A percentile compares a stretch with the other conserved stretches of the same genome.
Conservation (phyloP, 2,888 invertebrate genomes). For the Drosophila merina region DNA sequence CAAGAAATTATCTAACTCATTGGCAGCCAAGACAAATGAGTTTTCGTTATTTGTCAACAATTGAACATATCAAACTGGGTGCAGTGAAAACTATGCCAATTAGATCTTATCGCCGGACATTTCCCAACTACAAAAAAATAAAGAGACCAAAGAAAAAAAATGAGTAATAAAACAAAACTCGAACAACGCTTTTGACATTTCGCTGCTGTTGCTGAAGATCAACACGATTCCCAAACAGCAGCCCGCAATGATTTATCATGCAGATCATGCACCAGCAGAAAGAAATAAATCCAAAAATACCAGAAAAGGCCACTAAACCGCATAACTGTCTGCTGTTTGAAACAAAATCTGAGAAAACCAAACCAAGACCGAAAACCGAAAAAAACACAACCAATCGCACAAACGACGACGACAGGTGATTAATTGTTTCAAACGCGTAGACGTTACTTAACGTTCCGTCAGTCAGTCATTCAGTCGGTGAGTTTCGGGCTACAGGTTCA, state of each 20-base stretch:
- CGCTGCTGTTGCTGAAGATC: constrained; percentile 52
- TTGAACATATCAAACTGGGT: constrained; percentile 34
- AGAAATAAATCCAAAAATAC: constrained; percentile 47
- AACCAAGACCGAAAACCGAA: constrained; percentile 39
- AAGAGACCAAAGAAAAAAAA: constrained; percentile 3
- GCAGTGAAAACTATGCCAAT: constrained; percentile 45
- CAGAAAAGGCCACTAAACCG: constrained; percentile 76
- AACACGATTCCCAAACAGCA: constrained; percentile 61
- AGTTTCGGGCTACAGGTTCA: constrained; percentile 42
- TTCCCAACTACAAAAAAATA: constrained; percentile 25
- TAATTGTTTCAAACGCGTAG: constrained; percentile 75
- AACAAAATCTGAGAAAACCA: constrained; percentile 43
- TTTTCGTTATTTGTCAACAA: constrained; percentile 35
- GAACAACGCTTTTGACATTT: constrained; percentile 48
- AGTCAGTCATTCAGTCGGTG: constrained; percentile 37
- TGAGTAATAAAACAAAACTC: constrained; percentile 18
- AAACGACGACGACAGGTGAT: constrained; percentile 77
- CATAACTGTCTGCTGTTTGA: constrained; percentile 62
- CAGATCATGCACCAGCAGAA: constrained; percentile 51
- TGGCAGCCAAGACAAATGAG: constrained; percentile 35
- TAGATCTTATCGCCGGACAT: constrained; percentile 40
- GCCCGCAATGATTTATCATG: constrained; percentile 66
- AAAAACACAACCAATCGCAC: constrained; percentile 36
- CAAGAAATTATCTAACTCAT: constrained; percentile 10
- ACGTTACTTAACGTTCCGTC: constrained; percentile 77